These are phyloP conservation scores for Diogma glabrata DNA, from an alignment of 2,888 invertebrate genomes.

Conservation along the genomic window DNA sequence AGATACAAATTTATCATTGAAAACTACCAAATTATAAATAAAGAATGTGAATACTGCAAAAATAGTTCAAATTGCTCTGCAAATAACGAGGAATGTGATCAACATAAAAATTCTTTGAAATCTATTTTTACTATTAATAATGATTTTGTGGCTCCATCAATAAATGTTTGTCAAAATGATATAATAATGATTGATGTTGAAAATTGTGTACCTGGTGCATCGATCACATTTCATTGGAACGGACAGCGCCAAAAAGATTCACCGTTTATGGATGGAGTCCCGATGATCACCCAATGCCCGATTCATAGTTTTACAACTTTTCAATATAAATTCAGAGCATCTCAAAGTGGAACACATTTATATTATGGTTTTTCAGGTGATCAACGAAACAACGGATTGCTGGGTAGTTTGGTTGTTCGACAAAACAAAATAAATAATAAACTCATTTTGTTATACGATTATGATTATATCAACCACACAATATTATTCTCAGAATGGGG, in stretches of 20 bases:
- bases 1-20: neutral
- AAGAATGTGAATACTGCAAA: too few relatives aligned
- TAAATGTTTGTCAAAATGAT: constrained; percentile 63
- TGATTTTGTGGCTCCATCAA: constrained; percentile 47
- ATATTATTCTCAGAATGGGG: constrained; percentile 58
- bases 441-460: constrained; percentile 44
- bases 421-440: constrained; percentile 49
- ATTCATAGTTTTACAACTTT: constrained; percentile 62
- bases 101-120: too few relatives aligned
- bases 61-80: too few relatives aligned
- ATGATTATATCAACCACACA: constrained; percentile 56
- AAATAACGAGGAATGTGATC: too few relatives aligned
- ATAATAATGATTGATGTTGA: constrained; percentile 63
- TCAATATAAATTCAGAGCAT: constrained; percentile 65
- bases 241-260: constrained; percentile 58
- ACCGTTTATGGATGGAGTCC: constrained; percentile 69
- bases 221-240: constrained; percentile 67
- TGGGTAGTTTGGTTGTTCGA: constrained; percentile 58
- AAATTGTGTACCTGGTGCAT: constrained; percentile 59
- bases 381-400: constrained; percentile 55
- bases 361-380: constrained; percentile 63
- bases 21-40: neutral
- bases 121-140: constrained; percentile 22
- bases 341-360: constrained; percentile 58
- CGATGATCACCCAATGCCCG: constrained; percentile 65